Conservation (phyloP, 2,888 invertebrate genomes). For the Lissonota sp. region DNA sequence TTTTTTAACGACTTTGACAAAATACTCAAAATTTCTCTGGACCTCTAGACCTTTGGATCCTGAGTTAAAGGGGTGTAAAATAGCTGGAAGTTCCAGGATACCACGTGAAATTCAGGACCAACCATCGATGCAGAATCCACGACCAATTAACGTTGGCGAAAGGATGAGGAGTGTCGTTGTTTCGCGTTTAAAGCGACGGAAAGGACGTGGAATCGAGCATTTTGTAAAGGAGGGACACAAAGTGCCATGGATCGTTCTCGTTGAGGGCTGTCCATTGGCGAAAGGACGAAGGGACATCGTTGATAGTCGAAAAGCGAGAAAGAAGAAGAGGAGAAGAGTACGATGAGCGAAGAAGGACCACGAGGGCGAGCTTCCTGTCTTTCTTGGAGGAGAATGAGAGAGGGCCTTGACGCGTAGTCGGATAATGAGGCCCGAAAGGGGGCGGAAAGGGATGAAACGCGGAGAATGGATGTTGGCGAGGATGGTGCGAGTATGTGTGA, state of each 20-base stretch:
- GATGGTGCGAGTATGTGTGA: constrained; percentile 37
- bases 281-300: not conserved
- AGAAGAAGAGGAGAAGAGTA: not conserved
- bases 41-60: too few relatives aligned
- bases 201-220: not conserved
- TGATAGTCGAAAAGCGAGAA: not conserved
- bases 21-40: too few relatives aligned
- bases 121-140: not conserved
- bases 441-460: constrained; percentile 40
- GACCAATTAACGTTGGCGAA: constrained; percentile 1
- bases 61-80: not conserved
- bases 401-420: constrained; percentile 37
- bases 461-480: constrained; percentile 37
- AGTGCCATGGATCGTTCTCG: not conserved
- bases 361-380: constrained; percentile 15
- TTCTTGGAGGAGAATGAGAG: constrained; percentile 7
- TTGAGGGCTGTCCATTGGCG: not conserved
- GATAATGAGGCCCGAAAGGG: constrained; percentile 65
- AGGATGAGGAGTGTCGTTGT: constrained; percentile 30
- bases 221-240: not conserved
- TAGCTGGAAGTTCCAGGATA: not conserved
- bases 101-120: not conserved
- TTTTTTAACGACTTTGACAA: too few relatives aligned
- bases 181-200: constrained; percentile 45
- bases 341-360: constrained; percentile 22